phyloP scores from a whole-genome alignment of 1,140 invertebrate species.

The Hycleus phaleratus region DNA sequence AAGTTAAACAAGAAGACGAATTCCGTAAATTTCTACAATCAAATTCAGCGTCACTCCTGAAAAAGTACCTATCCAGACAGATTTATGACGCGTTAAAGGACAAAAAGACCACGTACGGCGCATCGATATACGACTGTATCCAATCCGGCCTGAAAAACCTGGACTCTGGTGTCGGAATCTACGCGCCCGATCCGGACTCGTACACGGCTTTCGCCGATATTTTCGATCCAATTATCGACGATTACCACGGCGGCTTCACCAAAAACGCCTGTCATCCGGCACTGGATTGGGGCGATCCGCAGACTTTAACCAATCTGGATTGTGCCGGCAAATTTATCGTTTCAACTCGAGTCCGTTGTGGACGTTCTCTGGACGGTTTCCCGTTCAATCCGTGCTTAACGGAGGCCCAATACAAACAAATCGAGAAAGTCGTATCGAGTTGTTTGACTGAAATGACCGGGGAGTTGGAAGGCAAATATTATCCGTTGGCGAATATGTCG shows the following conservation, averaged over 20 bases:
- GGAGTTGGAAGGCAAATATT: slow-evolving; percentile 48
- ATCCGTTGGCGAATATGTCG: slow-evolving; percentile 59
- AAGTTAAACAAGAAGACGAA: slow-evolving; percentile 42
- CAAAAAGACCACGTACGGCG: slow-evolving; percentile 51
- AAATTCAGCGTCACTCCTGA: slow-evolving; percentile 58
- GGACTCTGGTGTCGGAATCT: slow-evolving; percentile 58
- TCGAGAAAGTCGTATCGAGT: slow-evolving; percentile 43
- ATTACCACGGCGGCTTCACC: slow-evolving; percentile 62
- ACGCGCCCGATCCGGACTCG: slow-evolving; percentile 64
- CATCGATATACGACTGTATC: slow-evolving; percentile 58
- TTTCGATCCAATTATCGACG: slow-evolving; percentile 71
- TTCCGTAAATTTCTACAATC: slow-evolving; percentile 53
- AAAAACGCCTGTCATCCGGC: slow-evolving; percentile 55
- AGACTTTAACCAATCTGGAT: slow-evolving; percentile 62
- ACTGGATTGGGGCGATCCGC: slow-evolving; percentile 61
- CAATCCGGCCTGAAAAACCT: slow-evolving; percentile 49
- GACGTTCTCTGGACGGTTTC: slow-evolving; percentile 59
- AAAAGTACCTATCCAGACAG: slow-evolving; percentile 60
- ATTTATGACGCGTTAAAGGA: slow-evolving; percentile 57
- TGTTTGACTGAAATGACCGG: slow-evolving; percentile 11
- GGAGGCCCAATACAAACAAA: slow-evolving; percentile 56
- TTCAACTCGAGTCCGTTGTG: slow-evolving; percentile 67
- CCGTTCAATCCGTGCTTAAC: slow-evolving; percentile 70
- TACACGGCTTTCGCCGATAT: slow-evolving; percentile 60
- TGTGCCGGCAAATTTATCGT: slow-evolving; percentile 60